Evolutionary conservation across 2,797 vertebrate genomes (phyloP).

Genomic region (Pseudotriccus pelzelni): DNA sequence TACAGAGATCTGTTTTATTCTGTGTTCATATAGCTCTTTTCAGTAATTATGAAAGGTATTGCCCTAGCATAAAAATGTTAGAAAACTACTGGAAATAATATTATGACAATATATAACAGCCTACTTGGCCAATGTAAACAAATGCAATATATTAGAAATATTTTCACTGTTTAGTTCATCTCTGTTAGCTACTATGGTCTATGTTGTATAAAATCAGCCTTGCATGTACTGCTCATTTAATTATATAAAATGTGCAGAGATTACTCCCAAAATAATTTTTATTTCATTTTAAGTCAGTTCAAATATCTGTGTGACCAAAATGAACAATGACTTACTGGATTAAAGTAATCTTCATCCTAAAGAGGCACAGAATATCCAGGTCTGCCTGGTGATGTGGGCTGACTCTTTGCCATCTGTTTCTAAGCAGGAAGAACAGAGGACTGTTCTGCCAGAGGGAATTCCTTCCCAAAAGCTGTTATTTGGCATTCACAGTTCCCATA

Average conservation of each 20-base stretch:
- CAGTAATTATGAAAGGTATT: neutral
- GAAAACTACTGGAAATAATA: neutral
- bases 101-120: neutral
- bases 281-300: neutral
- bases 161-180: neutral
- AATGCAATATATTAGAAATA: neutral
- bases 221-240: neutral
- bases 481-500: neutral
- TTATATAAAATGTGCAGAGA: neutral
- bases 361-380: neutral
- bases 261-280: neutral
- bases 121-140: neutral
- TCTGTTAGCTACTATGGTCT: neutral
- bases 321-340: neutral
- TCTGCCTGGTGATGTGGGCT: neutral
- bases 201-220: neutral
- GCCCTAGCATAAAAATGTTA: neutral
- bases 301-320: neutral
- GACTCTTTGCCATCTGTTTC: slow-evolving; percentile 18
- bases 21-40: neutral
- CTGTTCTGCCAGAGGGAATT: slow-evolving; percentile 22
- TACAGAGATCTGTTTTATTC: neutral
- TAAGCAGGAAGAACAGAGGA: neutral
- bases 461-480: neutral
- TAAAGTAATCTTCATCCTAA: neutral